Base-by-base conservation (phyloP, 2,113 vertebrate species). In the Trematomus loennbergii region DNA sequence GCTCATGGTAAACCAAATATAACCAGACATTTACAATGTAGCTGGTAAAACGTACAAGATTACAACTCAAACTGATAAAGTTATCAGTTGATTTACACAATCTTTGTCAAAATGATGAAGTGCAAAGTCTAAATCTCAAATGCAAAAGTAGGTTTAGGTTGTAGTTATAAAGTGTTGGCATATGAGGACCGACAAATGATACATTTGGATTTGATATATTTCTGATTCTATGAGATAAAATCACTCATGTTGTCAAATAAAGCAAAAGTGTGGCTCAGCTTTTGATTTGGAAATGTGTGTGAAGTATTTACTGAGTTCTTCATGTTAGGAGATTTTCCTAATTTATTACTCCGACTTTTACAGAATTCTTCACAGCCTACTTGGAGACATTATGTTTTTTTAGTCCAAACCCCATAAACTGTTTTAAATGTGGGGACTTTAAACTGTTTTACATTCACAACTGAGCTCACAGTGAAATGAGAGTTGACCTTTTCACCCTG, bases 401-500 rank as follows among this genome's bases (percentile, higher is more conserved):
- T 55, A 5, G 9, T 69, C 40, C 1, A 45, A 69, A 67, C 11
- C 10, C 16, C 18, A 18, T 16, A 12, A 2, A 60, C 11, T 25
- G 48, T 25, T 58, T 55, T 13, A 18, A 55, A 22, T 13, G 17
- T 25, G 18, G 2, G 36, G 10, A 6, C 33, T 1, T 1, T 17
- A 8, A 70, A 61, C n/a, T 50, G 71, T 79, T 72, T 72, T 76
- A 77, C 33, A 13, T 18, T 59, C 63, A 53, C 75, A 50, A 13
- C 25, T 52, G 54, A 75, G 4, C 53, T 88, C 83, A 29, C 89
- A 64, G 66, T 54, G 49, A 66, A 33, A 75, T 18, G 83, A 80
- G 10, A 88, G 45, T 16, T 86, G 89, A 89, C 85, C 89, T 88
- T 72, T 88, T 76, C 68, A 81, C 81, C 87, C 52, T 3, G 9